Percentiles rank a stretch among this genome's conserved stretches.
phyloP scores from a whole-genome alignment of 2,888 invertebrate species.

The Dryobotodes eremita region DNA sequence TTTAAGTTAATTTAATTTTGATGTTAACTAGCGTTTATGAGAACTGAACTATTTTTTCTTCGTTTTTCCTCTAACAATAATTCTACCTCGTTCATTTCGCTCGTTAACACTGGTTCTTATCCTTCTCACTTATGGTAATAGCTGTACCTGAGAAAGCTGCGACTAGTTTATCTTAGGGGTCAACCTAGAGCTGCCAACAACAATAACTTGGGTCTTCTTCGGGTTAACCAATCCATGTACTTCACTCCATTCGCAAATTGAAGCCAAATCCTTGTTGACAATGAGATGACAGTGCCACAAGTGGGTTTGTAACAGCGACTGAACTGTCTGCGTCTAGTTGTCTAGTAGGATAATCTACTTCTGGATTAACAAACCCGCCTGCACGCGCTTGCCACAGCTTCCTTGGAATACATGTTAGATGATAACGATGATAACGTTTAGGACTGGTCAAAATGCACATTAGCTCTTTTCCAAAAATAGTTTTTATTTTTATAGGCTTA shows the following conservation, averaged over 20 bases:
- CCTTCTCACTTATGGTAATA: background rate
- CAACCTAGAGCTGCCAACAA: background rate
- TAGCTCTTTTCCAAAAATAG: background rate
- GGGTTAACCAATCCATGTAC: background rate
- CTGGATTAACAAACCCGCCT: background rate
- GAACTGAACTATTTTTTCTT: no score
- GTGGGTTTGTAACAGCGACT: background rate
- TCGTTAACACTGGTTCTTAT: background rate
- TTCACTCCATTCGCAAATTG: background rate
- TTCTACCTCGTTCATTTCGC: no score
- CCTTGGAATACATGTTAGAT: background rate
- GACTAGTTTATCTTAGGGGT: background rate
- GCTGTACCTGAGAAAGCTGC: background rate
- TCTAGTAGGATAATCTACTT: background rate
- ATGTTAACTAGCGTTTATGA: no score
- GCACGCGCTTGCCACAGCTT: background rate
- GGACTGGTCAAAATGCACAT: background rate
- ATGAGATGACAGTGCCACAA: background rate
- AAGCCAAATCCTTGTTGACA: background rate
- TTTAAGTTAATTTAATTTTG: no score
- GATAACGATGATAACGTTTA: background rate
- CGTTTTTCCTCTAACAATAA: no score
- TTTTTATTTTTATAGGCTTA: conserved; percentile 72
- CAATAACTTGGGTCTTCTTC: background rate
- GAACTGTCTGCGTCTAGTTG: background rate